Base-by-base conservation (phyloP, 2,888 invertebrate species). In the Diarsia mendica region DNA sequence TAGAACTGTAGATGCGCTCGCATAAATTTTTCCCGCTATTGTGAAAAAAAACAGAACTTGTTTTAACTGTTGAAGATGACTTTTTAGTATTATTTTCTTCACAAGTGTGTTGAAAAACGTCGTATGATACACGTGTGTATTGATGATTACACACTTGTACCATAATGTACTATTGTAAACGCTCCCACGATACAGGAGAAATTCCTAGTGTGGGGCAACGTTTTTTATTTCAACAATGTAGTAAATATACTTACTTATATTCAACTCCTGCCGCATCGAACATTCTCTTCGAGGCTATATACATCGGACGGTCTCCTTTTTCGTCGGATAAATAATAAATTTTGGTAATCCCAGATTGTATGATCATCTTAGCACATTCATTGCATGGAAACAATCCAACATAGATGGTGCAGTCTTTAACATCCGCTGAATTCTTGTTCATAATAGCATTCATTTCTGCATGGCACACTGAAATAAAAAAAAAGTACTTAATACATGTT, bases 391-490 rank as follows among this genome's bases (percentile, higher is more conserved):
- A 99, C 28, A 99, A 94, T 0, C 98, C 98, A 0, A 99, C 98
- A 91, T 99, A 99, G 0, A 99, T 97, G 0, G 97, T 97, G 90
- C 99, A 99, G 83, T 97, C 97, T 86, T 97, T 97, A 0, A 99
- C 97, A 94, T 98, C 97, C 0, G 97, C 97, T 0, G 97, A 97
- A 92, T 99, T 99, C 92, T 98, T 99, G 93, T 99, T 99, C 23
- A 99, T 90, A 84, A 99, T 98, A 1, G 99, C 99, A 96, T 99
- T 99, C 96, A 99, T 97, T 96, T 99, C 99, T 4, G 99, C 99
- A 95, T 99, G 99, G 84, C 99, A 99, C 0, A 99, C 99, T 99
- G 94, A 23, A 81, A 81, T 48, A 51, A 60, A 33, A 10, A 63
- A 3, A 63, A 63, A 6, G 28, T 6, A n/a, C 11, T 11, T 61